Conservation (phyloP, 1,140 invertebrate species). For the Hestina assimilis region DNA sequence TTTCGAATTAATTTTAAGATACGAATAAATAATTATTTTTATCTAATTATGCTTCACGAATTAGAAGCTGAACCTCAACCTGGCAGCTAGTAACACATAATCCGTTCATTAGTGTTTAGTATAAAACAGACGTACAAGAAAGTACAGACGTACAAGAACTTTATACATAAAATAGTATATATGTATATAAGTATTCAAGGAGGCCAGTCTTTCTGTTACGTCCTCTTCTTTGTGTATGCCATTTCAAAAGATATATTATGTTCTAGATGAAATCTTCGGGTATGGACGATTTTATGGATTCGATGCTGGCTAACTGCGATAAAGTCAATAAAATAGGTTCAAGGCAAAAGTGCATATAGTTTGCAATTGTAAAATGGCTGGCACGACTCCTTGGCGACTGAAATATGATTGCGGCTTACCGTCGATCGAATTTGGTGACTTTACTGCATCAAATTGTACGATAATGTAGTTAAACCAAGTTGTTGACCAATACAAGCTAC, state of each 20-base stretch:
- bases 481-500: background rate
- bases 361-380: slow-evolving; percentile 37
- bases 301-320: slow-evolving; percentile 8
- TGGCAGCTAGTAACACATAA: too few relatives aligned
- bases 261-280: slow-evolving; percentile 10
- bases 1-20: too few relatives aligned
- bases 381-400: slow-evolving; percentile 33
- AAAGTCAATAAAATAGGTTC: slow-evolving; percentile 18
- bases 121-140: too few relatives aligned
- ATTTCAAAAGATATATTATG: background rate
- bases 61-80: too few relatives aligned
- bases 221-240: background rate
- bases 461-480: background rate
- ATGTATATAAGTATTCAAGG: too few relatives aligned
- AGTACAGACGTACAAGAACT: too few relatives aligned
- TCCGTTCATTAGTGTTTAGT: too few relatives aligned
- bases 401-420: slow-evolving; percentile 35
- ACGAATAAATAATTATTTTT: too few relatives aligned
- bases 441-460: background rate
- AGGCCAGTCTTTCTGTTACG: too few relatives aligned
- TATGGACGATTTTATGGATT: slow-evolving; percentile 15
- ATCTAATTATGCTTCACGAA: too few relatives aligned
- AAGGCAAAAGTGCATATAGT: slow-evolving; percentile 31
- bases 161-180: too few relatives aligned
- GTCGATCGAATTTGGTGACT: slow-evolving; percentile 17